Evolutionary conservation across 2,888 invertebrate genomes (phyloP).

Genomic region (Pherbina coryleti): DNA sequence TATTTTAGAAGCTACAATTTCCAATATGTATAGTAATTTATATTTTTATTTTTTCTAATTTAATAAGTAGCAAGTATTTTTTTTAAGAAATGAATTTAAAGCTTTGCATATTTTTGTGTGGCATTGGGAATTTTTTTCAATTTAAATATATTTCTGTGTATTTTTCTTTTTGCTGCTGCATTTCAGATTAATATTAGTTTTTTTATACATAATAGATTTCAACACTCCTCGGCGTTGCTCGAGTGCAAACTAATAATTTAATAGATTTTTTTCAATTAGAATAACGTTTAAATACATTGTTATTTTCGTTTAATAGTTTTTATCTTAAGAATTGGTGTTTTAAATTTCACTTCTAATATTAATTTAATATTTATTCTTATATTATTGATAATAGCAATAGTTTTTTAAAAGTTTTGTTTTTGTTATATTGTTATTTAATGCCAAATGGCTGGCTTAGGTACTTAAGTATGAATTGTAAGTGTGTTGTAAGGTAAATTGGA

Average conservation of each 20-base stretch:
- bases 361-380: constrained; percentile 1
- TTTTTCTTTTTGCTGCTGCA: not conserved
- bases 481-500: not conserved
- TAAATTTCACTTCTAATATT: constrained; percentile 18
- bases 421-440: constrained; percentile 55
- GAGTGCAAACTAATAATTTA: constrained; percentile 16
- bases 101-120: constrained; percentile 28
- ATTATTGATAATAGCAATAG: not conserved
- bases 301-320: not conserved
- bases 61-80: not conserved
- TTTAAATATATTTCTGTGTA: not conserved
- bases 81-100: constrained; percentile 19
- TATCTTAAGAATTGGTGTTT: constrained; percentile 25
- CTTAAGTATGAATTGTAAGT: constrained; percentile 55
- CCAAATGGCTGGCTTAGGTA: constrained; percentile 69
- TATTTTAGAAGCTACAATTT: constrained; percentile 3
- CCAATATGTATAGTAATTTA: not conserved
- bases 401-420: not conserved
- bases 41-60: not conserved
- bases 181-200: not conserved
- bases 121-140: not conserved
- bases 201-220: not conserved
- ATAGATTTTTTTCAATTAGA: not conserved
- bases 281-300: constrained; percentile 6
- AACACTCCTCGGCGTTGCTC: constrained; percentile 2